These are phyloP conservation scores for Chrysolina oricalcia DNA, from an alignment of 2,888 invertebrate species.

Conservation along the genomic window DNA sequence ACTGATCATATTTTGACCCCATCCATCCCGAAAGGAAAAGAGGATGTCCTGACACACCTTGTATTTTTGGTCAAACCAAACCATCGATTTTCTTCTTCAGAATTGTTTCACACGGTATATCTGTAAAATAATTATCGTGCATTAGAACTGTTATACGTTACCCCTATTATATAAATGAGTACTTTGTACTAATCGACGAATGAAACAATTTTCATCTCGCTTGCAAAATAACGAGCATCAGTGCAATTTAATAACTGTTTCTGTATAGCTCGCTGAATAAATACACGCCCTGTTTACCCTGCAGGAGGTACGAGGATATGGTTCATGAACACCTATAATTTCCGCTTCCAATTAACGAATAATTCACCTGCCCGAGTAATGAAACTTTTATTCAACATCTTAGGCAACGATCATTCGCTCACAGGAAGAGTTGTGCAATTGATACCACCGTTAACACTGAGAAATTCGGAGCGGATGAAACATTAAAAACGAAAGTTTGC, in stretches of 20 bases:
- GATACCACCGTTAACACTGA: not conserved
- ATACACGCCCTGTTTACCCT: not conserved
- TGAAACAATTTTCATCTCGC: too few species aligned
- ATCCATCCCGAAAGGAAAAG: too few species aligned
- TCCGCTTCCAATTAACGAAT: not conserved
- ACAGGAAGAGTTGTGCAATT: not conserved
- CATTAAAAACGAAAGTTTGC: not conserved
- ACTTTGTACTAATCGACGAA: too few species aligned
- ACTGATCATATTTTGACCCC: too few species aligned
- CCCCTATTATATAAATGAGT: too few species aligned
- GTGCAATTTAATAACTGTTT: not conserved
- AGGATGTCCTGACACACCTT: too few species aligned
- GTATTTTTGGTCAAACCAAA: too few species aligned
- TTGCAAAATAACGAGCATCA: not conserved
- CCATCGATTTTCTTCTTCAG: too few species aligned
- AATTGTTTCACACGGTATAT: too few species aligned
- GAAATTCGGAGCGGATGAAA: not conserved
- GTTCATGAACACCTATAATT: not conserved
- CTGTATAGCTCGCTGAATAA: not conserved
- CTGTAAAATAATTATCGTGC: too few species aligned
- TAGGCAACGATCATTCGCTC: not conserved
- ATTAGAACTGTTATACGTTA: too few species aligned
- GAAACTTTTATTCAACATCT: not conserved
- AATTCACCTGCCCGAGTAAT: not conserved
- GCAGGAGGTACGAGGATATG: slow-evolving; percentile 8